These are phyloP conservation scores for Tringa solitaria DNA, from an alignment of 2,113 vertebrate species.

Conservation along the genomic window DNA sequence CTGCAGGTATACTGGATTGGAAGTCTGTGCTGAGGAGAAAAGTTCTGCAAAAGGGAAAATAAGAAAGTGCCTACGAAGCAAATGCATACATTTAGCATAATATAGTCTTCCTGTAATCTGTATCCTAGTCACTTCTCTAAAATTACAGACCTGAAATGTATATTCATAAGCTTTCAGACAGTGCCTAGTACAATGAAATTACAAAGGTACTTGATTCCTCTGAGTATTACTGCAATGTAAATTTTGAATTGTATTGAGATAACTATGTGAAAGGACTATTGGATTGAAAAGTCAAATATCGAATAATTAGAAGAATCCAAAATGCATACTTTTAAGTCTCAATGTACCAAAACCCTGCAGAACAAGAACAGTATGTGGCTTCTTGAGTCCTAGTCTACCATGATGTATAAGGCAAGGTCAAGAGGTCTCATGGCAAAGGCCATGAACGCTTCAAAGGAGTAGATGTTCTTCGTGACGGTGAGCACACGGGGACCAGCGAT, in stretches of 20 bases:
- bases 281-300: not conserved
- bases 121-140: not conserved
- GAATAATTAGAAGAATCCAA: not conserved
- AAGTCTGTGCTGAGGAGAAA: not conserved
- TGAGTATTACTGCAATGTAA: not conserved
- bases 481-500: not conserved
- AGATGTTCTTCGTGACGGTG: not conserved
- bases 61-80: not conserved
- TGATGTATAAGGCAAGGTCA: not conserved
- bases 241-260: not conserved
- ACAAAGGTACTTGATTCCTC: not conserved
- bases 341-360: not conserved
- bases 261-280: not conserved
- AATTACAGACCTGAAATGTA: not conserved
- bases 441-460: not conserved
- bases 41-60: not conserved
- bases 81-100: not conserved
- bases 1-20: not conserved
- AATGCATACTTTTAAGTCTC: not conserved
- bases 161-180: constrained; percentile 25
- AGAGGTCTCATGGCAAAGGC: not conserved
- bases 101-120: not conserved
- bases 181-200: not conserved
- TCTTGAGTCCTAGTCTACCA: not conserved
- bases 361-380: not conserved